phyloP scores from a whole-genome alignment of 2,797 vertebrate species.

The Pseudopleuronectes americanus region DNA sequence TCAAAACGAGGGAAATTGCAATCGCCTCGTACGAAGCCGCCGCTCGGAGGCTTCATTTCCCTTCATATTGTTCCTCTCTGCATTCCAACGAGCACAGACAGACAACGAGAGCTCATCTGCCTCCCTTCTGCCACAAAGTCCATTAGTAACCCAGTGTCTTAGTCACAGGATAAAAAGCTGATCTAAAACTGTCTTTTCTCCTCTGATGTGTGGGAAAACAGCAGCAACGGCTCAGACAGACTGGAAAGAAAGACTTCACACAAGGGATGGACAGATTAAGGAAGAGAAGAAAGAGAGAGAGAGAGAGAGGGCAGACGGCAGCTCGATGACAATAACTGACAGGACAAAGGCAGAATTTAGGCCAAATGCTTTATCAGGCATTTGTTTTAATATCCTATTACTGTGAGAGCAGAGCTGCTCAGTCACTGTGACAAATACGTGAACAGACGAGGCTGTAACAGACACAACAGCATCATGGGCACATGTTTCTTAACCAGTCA shows the following conservation, averaged over 20 bases:
- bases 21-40: conserved; percentile 29
- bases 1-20: conserved; percentile 62
- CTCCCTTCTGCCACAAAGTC: conserved; percentile 32
- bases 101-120: conserved; percentile 28
- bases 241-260: conserved; percentile 35
- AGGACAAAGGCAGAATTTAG: neutral
- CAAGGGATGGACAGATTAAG: conserved; percentile 7
- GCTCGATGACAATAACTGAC: conserved; percentile 11
- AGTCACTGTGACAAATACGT: neutral
- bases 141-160: conserved; percentile 44
- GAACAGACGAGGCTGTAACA: neutral
- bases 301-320: conserved; percentile 3
- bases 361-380: conserved; percentile 13
- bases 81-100: conserved; percentile 25
- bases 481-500: neutral
- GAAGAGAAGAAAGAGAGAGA: neutral
- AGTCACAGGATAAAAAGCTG: conserved; percentile 26
- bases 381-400: conserved; percentile 13
- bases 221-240: conserved; percentile 23
- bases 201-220: conserved; percentile 43
- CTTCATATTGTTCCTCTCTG: conserved; percentile 17
- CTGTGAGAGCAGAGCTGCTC: conserved; percentile 23
- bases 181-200: conserved; percentile 33
- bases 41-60: conserved; percentile 66
- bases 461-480: neutral